Evolutionary conservation across 2,113 vertebrate genomes (phyloP).

Genomic region (Rhinolophus sinicus): DNA sequence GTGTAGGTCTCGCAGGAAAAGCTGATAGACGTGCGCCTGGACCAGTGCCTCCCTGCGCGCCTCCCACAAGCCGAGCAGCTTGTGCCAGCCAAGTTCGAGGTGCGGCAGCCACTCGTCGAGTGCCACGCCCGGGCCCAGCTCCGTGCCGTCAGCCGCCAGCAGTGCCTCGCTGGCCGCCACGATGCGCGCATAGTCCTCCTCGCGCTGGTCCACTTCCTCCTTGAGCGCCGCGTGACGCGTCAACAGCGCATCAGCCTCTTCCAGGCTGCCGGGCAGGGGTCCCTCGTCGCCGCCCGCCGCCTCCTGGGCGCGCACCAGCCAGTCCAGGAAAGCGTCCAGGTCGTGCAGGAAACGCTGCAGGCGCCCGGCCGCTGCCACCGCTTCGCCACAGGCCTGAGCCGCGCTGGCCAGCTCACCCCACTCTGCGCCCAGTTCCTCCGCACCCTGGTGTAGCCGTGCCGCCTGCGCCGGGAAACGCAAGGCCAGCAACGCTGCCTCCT

Average conservation of each 20-base stretch:
- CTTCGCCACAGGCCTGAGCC: conserved; percentile 93
- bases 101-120: conserved; percentile 97
- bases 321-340: conserved; percentile 93
- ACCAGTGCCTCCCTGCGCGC: conserved; percentile 90
- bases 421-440: conserved; percentile 92
- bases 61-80: conserved; percentile 96
- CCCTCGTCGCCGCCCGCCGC: conserved; percentile 88
- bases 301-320: conserved; percentile 95
- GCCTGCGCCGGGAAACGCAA: conserved; percentile 86
- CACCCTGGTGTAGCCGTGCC: conserved; percentile 91
- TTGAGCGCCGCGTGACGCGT: conserved; percentile 92
- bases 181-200: conserved; percentile 94
- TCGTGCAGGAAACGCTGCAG: conserved; percentile 95
- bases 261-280: conserved; percentile 89
- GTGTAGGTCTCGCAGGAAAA: conserved; percentile 93
- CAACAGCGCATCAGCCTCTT: conserved; percentile 91
- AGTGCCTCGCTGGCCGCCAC: conserved; percentile 93
- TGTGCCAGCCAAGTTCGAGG: conserved; percentile 94
- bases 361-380: conserved; percentile 89
- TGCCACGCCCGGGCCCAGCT: conserved; percentile 88
- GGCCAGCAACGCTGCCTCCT: conserved; percentile 91
- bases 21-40: conserved; percentile 94
- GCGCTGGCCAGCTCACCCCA: conserved; percentile 93
- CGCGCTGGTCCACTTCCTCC: conserved; percentile 94
- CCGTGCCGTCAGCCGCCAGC: conserved; percentile 91